Base-by-base conservation (phyloP, 2,797 vertebrate genomes). In the Centropyge bicolor region DNA sequence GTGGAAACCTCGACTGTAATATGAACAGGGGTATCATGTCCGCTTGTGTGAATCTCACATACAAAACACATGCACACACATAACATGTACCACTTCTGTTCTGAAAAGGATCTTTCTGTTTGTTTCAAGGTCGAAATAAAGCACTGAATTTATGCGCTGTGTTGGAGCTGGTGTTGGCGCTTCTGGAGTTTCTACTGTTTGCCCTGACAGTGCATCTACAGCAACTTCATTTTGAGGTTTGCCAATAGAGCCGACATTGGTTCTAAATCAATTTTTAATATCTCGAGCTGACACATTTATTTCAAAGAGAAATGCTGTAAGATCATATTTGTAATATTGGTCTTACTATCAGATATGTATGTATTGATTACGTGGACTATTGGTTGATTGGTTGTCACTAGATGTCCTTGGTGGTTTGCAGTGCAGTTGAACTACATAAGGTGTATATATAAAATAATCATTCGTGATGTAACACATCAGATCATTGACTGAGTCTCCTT, bases 1-100 rank as follows among this genome's bases (percentile, higher is more conserved):
- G 65, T 67, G 75, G 82, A 82, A 85, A 85, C 80, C 64, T 70
- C 3, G 10, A 64, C 22, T 73, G 74, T 68, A 85, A 80, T 59
- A 56, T 78, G 20, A 82, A 68, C 9, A 56, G 49, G 66, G 43
- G 64, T 83, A 78, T 71, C 68, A 59, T 82, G 35, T 72, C 62
- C 66, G 55, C 55, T 17, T 43, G 20, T 0, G 36, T 68, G 51
- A 24, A 48, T 36, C 2, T 16, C 43, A 55, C 62, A 59, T 11
- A 55, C 5, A 45, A 8, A 56, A 24, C 4, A 54, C 51, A 54
- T 13, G 22, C 51, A 14, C 5, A 6, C 22, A 54, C 9, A 22
- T 9, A 51, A 35, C 27, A 45, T n/a, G 4, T 19, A 36, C 3
- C 27, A 13, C 3, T 43, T 43, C 13, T 48, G 22, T 6, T 9